These are phyloP conservation scores for Turnix velox DNA, from an alignment of 2,113 vertebrate genomes.

Conservation along the genomic window DNA sequence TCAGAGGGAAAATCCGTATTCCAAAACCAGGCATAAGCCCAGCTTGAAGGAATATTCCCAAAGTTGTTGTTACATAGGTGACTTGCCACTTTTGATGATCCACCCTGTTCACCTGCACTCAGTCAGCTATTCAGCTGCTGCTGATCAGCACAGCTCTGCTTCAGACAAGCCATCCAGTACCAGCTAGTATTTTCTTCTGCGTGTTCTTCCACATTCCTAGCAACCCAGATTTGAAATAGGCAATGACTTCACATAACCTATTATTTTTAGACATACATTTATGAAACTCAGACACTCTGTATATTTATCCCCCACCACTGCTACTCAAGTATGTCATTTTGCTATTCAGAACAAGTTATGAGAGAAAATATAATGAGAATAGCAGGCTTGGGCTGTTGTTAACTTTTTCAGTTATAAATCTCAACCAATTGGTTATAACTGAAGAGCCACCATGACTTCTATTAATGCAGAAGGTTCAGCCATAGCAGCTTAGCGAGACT, in stretches of 20 bases:
- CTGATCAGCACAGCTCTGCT: neutral
- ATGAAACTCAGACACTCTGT: neutral
- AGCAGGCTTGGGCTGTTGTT: neutral
- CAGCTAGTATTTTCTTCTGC: neutral
- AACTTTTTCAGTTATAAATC: slow-evolving; percentile 40
- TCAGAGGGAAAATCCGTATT: neutral
- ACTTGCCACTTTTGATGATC: neutral
- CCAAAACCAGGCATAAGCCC: neutral
- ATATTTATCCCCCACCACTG: neutral
- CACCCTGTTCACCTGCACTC: neutral
- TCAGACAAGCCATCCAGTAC: neutral
- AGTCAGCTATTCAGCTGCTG: neutral
- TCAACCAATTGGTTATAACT: slow-evolving; percentile 34
- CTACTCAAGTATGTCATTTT: neutral
- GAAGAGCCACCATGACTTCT: slow-evolving; percentile 40
- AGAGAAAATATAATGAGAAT: neutral
- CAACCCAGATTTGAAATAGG: neutral
- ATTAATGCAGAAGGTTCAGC: slow-evolving; percentile 30
- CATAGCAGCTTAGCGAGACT: neutral
- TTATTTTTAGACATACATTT: neutral
- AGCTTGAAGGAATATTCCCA: neutral
- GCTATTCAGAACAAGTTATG: neutral
- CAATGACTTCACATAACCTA: neutral
- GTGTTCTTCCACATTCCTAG: neutral
- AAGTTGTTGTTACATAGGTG: neutral